Percentiles rank a stretch among this genome's conserved stretches.
Evolutionary conservation across 2,888 invertebrate genomes (phyloP).

Genomic region (Steromphala cineraria): DNA sequence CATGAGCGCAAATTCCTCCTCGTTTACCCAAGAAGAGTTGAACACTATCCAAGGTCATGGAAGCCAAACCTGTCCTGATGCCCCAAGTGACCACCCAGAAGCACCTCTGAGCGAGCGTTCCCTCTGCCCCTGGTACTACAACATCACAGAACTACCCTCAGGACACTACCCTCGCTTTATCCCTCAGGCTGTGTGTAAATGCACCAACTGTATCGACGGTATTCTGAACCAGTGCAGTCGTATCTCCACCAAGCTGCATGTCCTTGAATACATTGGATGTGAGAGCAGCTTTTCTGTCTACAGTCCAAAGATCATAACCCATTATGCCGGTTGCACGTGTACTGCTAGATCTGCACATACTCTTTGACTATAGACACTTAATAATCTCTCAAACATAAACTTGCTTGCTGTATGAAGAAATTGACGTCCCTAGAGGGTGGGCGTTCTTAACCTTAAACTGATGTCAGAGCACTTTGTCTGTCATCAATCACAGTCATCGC

Average conservation of each 20-base stretch:
- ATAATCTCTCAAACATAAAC: too few species aligned
- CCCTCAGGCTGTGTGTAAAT: slow-evolving; percentile 13
- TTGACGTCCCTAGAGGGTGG: too few species aligned
- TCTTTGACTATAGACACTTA: too few species aligned
- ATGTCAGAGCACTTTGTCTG: too few species aligned
- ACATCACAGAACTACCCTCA: background rate
- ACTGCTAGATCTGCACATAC: background rate
- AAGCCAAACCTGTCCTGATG: background rate
- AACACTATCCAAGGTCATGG: background rate
- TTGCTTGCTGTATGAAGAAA: too few species aligned
- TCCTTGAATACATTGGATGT: background rate
- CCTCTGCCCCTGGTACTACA: slow-evolving; percentile 11
- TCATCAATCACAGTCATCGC: too few species aligned
- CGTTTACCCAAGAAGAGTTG: too few species aligned
- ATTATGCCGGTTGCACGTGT: background rate
- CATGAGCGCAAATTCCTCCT: background rate
- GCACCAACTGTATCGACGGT: background rate
- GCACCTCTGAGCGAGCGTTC: background rate
- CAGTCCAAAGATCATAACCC: background rate
- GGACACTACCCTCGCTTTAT: background rate
- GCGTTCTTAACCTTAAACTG: too few species aligned
- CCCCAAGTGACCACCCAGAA: background rate
- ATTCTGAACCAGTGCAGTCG: background rate
- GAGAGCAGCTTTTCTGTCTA: background rate
- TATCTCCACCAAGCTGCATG: background rate